Conservation (phyloP, 2,888 invertebrate genomes). For the Chrysodeixis includens region DNA sequence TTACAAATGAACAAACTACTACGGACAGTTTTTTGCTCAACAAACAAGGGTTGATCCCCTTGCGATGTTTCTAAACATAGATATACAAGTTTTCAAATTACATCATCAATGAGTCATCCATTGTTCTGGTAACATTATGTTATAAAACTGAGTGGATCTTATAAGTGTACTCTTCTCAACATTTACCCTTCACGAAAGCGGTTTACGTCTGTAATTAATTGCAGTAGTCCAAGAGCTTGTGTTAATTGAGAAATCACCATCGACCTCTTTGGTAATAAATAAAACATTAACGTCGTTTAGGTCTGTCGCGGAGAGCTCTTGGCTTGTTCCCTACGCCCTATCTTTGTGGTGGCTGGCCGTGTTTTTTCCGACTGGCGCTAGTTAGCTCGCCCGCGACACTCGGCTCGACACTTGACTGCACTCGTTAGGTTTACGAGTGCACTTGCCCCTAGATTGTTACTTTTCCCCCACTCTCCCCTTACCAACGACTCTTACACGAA, state of each 20-base stretch:
- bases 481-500: slow-evolving; percentile 54
- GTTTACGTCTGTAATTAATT: background rate
- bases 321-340: slow-evolving; percentile 12
- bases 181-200: background rate
- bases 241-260: background rate
- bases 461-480: slow-evolving; percentile 62
- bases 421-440: slow-evolving; percentile 78
- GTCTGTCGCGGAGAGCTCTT: slow-evolving; percentile 29
- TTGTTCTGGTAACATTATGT: background rate
- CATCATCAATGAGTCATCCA: background rate
- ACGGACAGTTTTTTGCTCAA: slow-evolving; percentile 62
- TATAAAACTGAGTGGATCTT: background rate
- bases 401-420: slow-evolving; percentile 71
- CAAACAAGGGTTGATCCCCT: slow-evolving; percentile 63
- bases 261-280: background rate
- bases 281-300: background rate
- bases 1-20: slow-evolving; percentile 76
- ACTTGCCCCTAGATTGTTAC: slow-evolving; percentile 77
- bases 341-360: slow-evolving; percentile 44
- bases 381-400: slow-evolving; percentile 75
- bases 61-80: slow-evolving; percentile 46
- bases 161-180: background rate
- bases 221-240: background rate
- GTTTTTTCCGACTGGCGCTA: slow-evolving; percentile 67
- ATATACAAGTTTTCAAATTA: slow-evolving; percentile 15